Base-by-base conservation (phyloP, 1,140 invertebrate genomes). In the Zaprionus taronus region DNA sequence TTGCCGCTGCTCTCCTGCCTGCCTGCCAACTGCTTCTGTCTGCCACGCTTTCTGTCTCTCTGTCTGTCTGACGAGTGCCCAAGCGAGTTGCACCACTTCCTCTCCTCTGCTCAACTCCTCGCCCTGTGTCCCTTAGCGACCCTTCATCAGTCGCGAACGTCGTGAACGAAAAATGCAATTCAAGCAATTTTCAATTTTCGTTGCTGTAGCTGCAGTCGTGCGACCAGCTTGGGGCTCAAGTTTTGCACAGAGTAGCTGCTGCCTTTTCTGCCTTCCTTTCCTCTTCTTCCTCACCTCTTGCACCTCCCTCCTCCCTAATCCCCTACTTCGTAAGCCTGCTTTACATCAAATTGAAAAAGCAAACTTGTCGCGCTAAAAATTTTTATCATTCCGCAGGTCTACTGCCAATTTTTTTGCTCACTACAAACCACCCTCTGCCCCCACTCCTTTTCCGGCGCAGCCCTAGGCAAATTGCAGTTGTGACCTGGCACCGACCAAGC, bases 171-270 rank as follows among this genome's bases (percentile, higher is more conserved):
- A 81, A 87, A 78, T 83, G 84, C 84, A 89, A 87, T 87, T 87
- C 68, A 76, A 83, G 84, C 84, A 81, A 89, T 87, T 87, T 89
- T 89, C 83, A 81, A 87, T 89, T 87, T 87, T 73, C 73, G 69
- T 79, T 86, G 69, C 70, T 65, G 72, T 49, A 58, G 63, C 51
- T 62, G 64, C 66, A 47, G 57, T 47, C 34, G 64, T 57, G 47
- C 60, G 15, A 57, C 55, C 41, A 47, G 36, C 64, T 58, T 28
- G 63, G 56, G 74, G 73, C 47, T 57, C 64, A 67, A 81, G 44
- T 61, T 56, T 12, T 12, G 24, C 47, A 22, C 22, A 56, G n/a
- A 38, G 44, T 49, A n/a, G n/a, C 67, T 20, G n/a, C 62, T 34
- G 62, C 26, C 41, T 56, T 36, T 22, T 31, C 47, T 9, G 9